Base-by-base conservation (phyloP, 2,888 invertebrate species). In the Acleris laterana region DNA sequence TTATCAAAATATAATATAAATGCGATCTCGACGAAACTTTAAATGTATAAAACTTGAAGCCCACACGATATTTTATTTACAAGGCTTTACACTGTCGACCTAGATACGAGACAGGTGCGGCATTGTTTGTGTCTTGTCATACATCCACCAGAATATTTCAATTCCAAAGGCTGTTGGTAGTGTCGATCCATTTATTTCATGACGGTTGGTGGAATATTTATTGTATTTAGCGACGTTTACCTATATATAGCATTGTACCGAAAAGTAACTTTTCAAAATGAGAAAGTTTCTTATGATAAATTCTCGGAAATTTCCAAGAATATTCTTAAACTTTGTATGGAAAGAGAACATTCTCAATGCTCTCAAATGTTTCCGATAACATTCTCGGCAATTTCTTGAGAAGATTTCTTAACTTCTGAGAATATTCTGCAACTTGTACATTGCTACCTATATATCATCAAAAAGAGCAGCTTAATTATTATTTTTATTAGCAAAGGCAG, bases 21-120 rank as follows among this genome's bases (percentile, higher is more conserved):
- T 20, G 11, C n/a, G 46, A n/a, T 55, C 55, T 20, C 57, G 57
- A n/a, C 44, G 44, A 44, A 56, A 56, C 56, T 44, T 22, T 6
- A 44, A 56, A 44, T 56, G 56, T 55, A 38, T 42, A 46, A 57
- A 56, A 57, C 22, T 11, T n/a, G 22, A 25, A 57, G 44, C 57
- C 57, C 57, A 57, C 57, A 17, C 57, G 25, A 25, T 25, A 46
- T 56, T 56, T 53, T 17, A 38, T 55, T 55, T 42, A 55, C 42
- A 55, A 55, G 38, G 55, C 55, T 55, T 42, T 55, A 22, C 38
- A 19, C 17, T 50, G 53, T 22, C 17, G 60, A 55, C 64, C 64
- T 65, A 65, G 55, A 60, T 60, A 46, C 49, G 16, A 28, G 28
- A 55, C 64, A 64, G 64, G 64, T 63, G 59, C 42, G 64, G 53